phyloP scores from a whole-genome alignment of 2,888 invertebrate species.

The Globia sparganii region DNA sequence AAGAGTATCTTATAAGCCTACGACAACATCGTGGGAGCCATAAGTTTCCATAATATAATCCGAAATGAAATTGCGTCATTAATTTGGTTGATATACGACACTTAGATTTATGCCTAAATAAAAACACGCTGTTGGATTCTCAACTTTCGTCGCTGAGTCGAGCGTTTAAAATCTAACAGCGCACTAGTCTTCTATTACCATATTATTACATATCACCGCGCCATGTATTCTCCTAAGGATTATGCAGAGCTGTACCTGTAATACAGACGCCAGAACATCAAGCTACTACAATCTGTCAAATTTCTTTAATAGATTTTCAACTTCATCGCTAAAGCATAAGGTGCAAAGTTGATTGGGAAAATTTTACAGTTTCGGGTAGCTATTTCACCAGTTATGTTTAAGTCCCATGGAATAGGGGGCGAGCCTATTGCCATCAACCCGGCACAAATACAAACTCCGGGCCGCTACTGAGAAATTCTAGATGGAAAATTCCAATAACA shows the following conservation, averaged over 20 bases:
- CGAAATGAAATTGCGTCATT: background rate
- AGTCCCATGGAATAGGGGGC: background rate
- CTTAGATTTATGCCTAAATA: background rate
- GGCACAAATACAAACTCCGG: background rate
- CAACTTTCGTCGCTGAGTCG: background rate
- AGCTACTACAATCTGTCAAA: no score
- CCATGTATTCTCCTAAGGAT: background rate
- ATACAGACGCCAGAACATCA: no score
- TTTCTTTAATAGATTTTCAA: no score
- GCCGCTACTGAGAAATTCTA: background rate
- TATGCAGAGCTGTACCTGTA: background rate
- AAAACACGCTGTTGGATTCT: background rate
- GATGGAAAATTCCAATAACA: background rate
- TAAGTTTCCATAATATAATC: slow-evolving; percentile 3
- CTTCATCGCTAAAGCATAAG: no score
- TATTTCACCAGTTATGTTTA: background rate
- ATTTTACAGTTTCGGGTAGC: no score
- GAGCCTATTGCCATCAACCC: background rate
- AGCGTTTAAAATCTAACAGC: background rate
- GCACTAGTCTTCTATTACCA: background rate
- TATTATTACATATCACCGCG: background rate
- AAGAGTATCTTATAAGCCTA: background rate
- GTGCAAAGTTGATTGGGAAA: no score
- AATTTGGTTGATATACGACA: slow-evolving; percentile 1
- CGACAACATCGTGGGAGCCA: background rate